phyloP scores from a whole-genome alignment of 2,113 vertebrate genomes.

The Ailuropoda melanoleuca region DNA sequence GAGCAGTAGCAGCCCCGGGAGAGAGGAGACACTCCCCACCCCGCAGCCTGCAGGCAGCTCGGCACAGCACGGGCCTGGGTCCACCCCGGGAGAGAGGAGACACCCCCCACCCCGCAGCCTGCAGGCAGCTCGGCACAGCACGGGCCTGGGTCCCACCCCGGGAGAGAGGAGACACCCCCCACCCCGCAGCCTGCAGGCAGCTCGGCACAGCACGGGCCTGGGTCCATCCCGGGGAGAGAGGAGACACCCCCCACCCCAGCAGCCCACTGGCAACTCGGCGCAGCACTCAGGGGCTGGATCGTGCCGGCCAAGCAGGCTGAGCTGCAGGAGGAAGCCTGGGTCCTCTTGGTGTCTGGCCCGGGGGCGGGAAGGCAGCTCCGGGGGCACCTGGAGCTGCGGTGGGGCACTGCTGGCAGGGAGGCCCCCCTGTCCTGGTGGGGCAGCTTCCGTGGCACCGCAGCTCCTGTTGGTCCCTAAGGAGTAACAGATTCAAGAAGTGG shows the following conservation, averaged over 20 bases:
- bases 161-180: too few species aligned
- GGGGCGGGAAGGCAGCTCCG: accelerated
- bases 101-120: too few species aligned
- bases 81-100: too few species aligned
- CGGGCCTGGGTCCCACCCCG: too few species aligned
- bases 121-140: too few species aligned
- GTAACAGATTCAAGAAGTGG: not conserved
- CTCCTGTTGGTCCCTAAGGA: too few species aligned
- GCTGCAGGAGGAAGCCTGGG: not conserved
- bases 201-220: accelerated
- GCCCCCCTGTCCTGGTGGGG: not conserved
- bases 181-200: not conserved
- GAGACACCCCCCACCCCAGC: too few species aligned
- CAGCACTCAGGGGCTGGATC: not conserved
- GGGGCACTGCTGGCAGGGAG: not conserved
- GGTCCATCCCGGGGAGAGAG: too few species aligned
- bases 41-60: not conserved
- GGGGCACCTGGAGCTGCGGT: not conserved
- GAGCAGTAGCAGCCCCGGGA: not conserved
- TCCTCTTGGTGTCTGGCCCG: accelerated
- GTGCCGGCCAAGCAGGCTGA: too few species aligned
- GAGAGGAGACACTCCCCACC: not conserved
- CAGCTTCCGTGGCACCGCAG: accelerated
- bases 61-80: too few species aligned
- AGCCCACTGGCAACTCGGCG: too few species aligned